Base-by-base conservation (phyloP, 2,888 invertebrate species). In the Ditula angustiorana region DNA sequence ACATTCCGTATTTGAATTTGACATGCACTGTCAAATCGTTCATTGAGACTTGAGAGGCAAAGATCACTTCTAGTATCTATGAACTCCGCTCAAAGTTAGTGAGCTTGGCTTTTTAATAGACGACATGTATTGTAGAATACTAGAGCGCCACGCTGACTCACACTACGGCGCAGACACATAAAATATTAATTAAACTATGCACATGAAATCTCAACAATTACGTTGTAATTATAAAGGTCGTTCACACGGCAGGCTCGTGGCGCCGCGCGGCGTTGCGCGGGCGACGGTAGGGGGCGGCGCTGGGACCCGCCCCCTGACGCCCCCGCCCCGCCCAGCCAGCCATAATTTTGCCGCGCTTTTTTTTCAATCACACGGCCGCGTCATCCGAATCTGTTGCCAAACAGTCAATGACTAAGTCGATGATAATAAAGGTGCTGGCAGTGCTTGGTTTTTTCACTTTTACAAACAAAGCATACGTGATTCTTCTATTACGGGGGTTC, bases 281-380 rank as follows among this genome's bases (percentile, higher is more conserved):
- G 82, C 85, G 85, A 86, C 82, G 75, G 78, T 76, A 76, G 79
- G 87, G 88, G 92, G 90, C 90, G 90, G 82, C 76, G 78, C 90
- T 90, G 90, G 88, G 78, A 70, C 69, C 77, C 77, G 78, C 78
- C 81, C 76, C 73, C 80, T 80, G 82, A 64, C 63, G 63, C 85
- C 80, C 81, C 75, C 82, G 79, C 81, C 74, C 88, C 91, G 88
- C 89, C 91, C 90, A 86, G 73, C 80, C 86, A 83, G 84, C 86
- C 87, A 90, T 87, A 76, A 87, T 88, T 90, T 88, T 88, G 83
- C 87, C 87, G 87, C 87, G 84, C 85, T 88, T 90, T 90, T 90
- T 87, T 87, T 87, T 83, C 79, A 82, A 85, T 83, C 83, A 82
- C 75, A 81, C 79, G 75, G 74, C 80, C 81, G 87, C 85, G 85